Evolutionary conservation across 2,888 invertebrate species (phyloP), one percentile per base, ranked within the genome.

Genomic region (Lobophora halterata): DNA sequence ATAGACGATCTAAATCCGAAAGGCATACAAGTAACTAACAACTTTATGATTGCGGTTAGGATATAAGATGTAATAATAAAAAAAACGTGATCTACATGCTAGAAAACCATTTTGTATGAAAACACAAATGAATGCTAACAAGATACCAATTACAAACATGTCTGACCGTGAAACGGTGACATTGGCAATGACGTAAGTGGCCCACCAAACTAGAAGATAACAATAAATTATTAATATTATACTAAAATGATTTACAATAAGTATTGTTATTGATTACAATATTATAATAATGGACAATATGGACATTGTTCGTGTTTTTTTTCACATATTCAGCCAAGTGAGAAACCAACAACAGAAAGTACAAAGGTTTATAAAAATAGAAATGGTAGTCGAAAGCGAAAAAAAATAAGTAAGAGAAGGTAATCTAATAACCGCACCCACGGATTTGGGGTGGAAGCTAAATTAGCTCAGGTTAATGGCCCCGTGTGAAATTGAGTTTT

Each of bases 161-260:
- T 56, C 54, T 65, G 72, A 62, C 71, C 72, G 59, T 65, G 68
- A 68, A 61, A 58, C 57, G 31, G 37, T 65, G 71, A 65, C 70
- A 70, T 72, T 71, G 71, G 57, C 68, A 66, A 59, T 64, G 62
- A 65, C 61, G 55, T 53, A 52, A 52, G 46, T 51, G 49, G 56
- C 55, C 55, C 33, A 35, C 10, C 21, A 23, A 32, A 31, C 31
- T 30, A 47, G 33, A 47, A 31, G 34, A 37, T 30, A 10, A 27
- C 18, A 18, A 7, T 11, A 21, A 11, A 18, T 18, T 12, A 10
- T 9, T 8, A 13, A 23, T 21, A 27, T 20, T 21, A 19, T 14
- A 5, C n/a, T n/a, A n/a, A n/a, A n/a, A n/a, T n/a, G n/a, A n/a
- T n/a, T n/a, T n/a, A n/a, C n/a, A n/a, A n/a, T n/a, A n/a, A n/a